A percentile compares a stretch with the other conserved stretches of the same genome.
These are phyloP conservation scores for Anthopleura sola DNA, from an alignment of 64 coral and sea anemone species.

Conservation along the genomic window DNA sequence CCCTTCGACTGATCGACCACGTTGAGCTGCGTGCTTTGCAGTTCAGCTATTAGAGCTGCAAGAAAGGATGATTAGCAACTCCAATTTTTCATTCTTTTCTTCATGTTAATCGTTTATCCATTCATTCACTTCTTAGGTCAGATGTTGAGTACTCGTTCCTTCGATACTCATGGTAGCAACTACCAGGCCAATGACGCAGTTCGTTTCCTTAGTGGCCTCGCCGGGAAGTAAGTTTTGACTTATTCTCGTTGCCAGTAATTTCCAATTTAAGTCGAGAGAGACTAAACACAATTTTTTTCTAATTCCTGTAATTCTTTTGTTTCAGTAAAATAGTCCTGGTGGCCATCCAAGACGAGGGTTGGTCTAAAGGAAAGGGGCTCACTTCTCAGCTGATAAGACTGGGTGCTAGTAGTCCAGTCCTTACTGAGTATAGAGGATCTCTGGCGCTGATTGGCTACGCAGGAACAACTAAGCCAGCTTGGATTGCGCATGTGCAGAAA, in stretches of 20 bases:
- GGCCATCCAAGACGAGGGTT: slow-evolving; percentile 25
- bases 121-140: not conserved
- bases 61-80: too few species aligned
- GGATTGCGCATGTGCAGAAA: slow-evolving; percentile 12
- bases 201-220: not conserved
- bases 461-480: slow-evolving; percentile 8
- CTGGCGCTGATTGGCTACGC: slow-evolving; percentile 14
- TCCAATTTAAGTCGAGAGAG: too few species aligned
- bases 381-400: slow-evolving; percentile 16
- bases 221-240: slow-evolving; percentile 9
- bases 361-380: not conserved
- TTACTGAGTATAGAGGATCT: not conserved
- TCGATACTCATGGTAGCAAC: not conserved
- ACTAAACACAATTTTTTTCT: too few species aligned
- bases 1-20: too few species aligned
- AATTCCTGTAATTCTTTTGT: not conserved
- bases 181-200: too few species aligned
- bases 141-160: not conserved
- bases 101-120: not conserved
- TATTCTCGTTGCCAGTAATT: too few species aligned
- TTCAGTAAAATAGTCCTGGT: slow-evolving; percentile 22
- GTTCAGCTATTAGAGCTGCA: too few species aligned
- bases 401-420: not conserved
- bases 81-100: not conserved
- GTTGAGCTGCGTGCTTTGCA: too few species aligned